Conservation (phyloP, 2,797 vertebrate genomes). For the Masticophis lateralis region DNA sequence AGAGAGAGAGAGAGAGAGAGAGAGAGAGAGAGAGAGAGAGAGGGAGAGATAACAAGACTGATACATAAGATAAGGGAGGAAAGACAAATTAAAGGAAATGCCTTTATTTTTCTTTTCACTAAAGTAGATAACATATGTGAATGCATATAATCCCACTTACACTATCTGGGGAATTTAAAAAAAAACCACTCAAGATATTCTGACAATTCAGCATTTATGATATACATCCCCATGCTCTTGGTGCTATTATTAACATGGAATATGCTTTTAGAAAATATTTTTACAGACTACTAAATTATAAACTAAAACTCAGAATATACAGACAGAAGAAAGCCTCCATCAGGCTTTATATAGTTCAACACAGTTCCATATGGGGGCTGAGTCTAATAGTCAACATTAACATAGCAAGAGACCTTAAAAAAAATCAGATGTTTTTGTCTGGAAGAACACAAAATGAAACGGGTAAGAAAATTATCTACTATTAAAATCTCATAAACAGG, state of each 20-base stretch:
- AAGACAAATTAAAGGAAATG: neutral
- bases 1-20: neutral
- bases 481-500: slow-evolving; percentile 32
- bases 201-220: slow-evolving; percentile 21
- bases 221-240: slow-evolving; percentile 33
- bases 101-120: neutral
- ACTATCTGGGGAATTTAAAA: slow-evolving; percentile 2
- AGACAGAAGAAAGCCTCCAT: neutral
- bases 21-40: no score
- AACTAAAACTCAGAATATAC: slow-evolving; percentile 19
- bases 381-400: slow-evolving; percentile 29
- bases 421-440: neutral
- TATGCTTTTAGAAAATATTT: slow-evolving; percentile 23
- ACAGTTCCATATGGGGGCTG: slow-evolving; percentile 25
- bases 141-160: slow-evolving; percentile 18
- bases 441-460: slow-evolving; percentile 22
- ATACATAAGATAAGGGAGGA: accelerated
- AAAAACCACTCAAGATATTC: slow-evolving; percentile 11
- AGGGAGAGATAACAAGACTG: neutral
- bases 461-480: slow-evolving; percentile 38
- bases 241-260: slow-evolving; percentile 37
- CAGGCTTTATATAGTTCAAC: slow-evolving; percentile 20
- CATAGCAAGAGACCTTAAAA: neutral
- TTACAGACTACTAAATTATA: slow-evolving; percentile 18
- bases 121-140: neutral